Evolutionary conservation across 2,888 invertebrate genomes (phyloP), one percentile per base, ranked within the genome.

Genomic region (Ormyrus thymus): DNA sequence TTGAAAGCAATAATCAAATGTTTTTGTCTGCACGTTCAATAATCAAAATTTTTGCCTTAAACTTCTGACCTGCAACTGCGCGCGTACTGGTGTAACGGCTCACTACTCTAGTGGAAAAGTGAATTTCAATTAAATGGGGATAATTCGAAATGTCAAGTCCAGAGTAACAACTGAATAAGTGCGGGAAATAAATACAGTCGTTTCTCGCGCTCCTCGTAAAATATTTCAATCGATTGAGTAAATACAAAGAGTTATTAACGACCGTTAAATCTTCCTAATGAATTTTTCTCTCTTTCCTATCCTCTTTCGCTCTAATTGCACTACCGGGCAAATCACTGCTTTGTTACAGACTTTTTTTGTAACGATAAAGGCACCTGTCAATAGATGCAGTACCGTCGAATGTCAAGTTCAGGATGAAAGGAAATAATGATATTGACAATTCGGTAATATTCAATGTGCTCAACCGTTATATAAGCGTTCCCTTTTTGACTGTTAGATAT

Each of bases 31-130:
- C 29, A 29, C 0, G 29, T 29, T 29, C 29, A 29, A 29, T 0
- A 29, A 29, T 29, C 2, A 29, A 29, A 6, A 62, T 62, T 0
- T 62, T 4, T 46, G 62, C 45, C 11, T 6, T 46, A 6, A 62
- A 62, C 62, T 62, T 62, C 13, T 46, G 62, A 62, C 62, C 48
- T 29, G 15, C n/a, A 59, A 59, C 59, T n/a, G 58, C 61, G 62
- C 71, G 61, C 53, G 3, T 61, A 15, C 10, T 11, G 46, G 48
- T 48, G 53, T 10, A 48, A 61, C 15, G n/a, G 29, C 50, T 7
- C 45, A 6, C 51, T 73, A 50, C 46, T 46, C 43, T 45, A 55
- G 43, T 55, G 43, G 55, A 48, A 65, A 73, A 64, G 43, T 65
- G 7, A 29, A 74, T 65, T 74, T n/a, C 29, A 13, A 68, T 45